Base-by-base conservation (phyloP, 2,113 vertebrate species). In the Crotophaga sulcirostris region DNA sequence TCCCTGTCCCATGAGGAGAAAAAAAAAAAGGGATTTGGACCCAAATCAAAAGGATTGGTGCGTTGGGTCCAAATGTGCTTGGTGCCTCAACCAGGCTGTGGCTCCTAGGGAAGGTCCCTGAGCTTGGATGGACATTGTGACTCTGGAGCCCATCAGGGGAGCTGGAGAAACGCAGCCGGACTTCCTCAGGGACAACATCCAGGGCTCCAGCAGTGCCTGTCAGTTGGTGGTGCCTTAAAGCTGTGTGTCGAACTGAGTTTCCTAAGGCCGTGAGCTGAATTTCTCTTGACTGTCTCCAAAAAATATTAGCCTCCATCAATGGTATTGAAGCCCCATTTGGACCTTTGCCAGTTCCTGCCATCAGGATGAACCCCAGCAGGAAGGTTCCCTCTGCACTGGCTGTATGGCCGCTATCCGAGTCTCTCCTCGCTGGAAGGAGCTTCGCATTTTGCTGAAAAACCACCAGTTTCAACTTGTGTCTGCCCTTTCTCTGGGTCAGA, bases 351-450 rank as follows among this genome's bases (percentile, higher is more conserved):
- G 10, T 49, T 42, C 38, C 14, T n/a, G 24, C 26, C 40, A 31
- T 21, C 23, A 29, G 45, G n/a, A 59, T 0, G 4, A 59, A 45
- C 68, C 36, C 25, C 62, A 69, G 31, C 42, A 74, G 8, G n/a
- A n/a, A n/a, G n/a, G n/a, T n/a, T n/a, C n/a, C n/a, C n/a, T n/a
- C n/a, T n/a, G 29, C 68, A 63, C 51, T 70, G 75, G 38, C 16
- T 47, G 52, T 15, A 16, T 0, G 1, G 11, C 56, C 51, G 42
- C 51, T 72, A 55, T 33, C 24, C 31, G n/a, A 3, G 0, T 18
- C 59, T 44, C 4, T 51, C 42, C 74, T 84, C 0, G 0, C 33
- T 67, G 34, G 40, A 51, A 44, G 28, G 62, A 74, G 33, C 73
- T 51, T 51, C 68, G 33, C 13, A 7, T 28, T 69, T 76, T 29